Percentiles rank a stretch among this genome's conserved stretches.
These are phyloP conservation scores for Orthonychiurus folsomi DNA, from an alignment of 2,888 invertebrate genomes.

Conservation along the genomic window DNA sequence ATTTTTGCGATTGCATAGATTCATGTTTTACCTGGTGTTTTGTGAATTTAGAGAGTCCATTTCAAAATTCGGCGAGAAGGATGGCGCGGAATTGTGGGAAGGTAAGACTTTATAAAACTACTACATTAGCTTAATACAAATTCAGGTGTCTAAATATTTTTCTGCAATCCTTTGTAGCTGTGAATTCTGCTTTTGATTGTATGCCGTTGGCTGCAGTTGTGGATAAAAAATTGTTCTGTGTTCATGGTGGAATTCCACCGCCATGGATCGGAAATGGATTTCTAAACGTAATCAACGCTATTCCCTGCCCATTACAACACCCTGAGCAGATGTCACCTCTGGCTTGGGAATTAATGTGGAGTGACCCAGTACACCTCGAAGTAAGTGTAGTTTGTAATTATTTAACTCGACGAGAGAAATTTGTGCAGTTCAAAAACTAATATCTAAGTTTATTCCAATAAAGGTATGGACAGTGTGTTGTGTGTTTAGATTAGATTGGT, in stretches of 20 bases:
- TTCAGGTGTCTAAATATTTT: too few species aligned
- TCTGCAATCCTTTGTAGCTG: too few species aligned
- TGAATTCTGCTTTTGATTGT: constrained; percentile 61
- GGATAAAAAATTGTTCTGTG: constrained; percentile 67
- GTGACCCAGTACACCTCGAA: constrained; percentile 57
- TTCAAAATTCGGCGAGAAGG: constrained; percentile 56
- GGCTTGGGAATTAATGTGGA: constrained; percentile 73
- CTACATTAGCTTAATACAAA: too few species aligned
- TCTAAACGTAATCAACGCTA: constrained; percentile 55
- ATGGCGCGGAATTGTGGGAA: constrained; percentile 59
- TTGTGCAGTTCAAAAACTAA: too few species aligned
- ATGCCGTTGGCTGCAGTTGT: constrained; percentile 64
- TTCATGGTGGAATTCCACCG: constrained; percentile 69
- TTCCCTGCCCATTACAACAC: constrained; percentile 56
- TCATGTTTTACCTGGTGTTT: constrained; percentile 15
- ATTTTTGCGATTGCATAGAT: constrained; percentile 6
- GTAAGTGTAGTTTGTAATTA: background rate
- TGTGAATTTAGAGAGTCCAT: constrained; percentile 54
- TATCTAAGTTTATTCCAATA: too few species aligned
- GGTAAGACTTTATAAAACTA: too few species aligned
- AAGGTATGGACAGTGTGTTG: too few species aligned
- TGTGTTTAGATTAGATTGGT: too few species aligned
- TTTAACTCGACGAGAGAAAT: too few species aligned
- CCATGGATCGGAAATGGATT: constrained; percentile 56
- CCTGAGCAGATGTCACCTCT: constrained; percentile 61